These are phyloP conservation scores for Petrocephalus schoutedeni DNA, from an alignment of 2,797 vertebrate genomes.

Conservation along the genomic window DNA sequence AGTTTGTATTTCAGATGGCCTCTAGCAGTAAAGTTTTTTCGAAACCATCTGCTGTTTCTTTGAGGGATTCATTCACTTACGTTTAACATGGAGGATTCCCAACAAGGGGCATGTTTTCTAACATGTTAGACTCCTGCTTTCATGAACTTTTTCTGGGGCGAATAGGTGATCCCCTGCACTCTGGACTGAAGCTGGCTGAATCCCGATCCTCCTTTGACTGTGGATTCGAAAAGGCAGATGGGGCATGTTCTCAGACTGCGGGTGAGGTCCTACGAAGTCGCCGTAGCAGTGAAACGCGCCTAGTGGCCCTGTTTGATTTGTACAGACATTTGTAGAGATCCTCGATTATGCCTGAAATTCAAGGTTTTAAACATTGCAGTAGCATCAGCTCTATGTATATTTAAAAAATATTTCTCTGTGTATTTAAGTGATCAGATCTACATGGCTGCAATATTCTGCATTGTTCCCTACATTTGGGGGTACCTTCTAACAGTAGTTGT, in stretches of 20 bases:
- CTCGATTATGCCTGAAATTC: background rate
- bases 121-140: background rate
- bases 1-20: background rate
- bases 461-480: background rate
- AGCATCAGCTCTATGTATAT: background rate
- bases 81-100: background rate
- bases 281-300: no score
- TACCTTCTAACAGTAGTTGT: background rate
- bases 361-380: background rate
- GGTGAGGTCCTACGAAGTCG: background rate
- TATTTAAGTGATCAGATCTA: background rate
- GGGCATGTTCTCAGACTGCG: background rate
- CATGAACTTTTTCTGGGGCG: background rate
- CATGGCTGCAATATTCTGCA: background rate
- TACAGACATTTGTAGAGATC: background rate
- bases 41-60: background rate
- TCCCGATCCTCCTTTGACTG: background rate
- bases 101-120: background rate
- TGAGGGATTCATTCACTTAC: background rate
- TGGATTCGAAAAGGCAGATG: background rate
- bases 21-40: background rate
- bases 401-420: background rate
- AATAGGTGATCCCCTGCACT: background rate
- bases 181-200: background rate
- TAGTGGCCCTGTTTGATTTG: background rate